Base-by-base conservation (phyloP, 2,888 invertebrate species). In the Nudaria mundana region DNA sequence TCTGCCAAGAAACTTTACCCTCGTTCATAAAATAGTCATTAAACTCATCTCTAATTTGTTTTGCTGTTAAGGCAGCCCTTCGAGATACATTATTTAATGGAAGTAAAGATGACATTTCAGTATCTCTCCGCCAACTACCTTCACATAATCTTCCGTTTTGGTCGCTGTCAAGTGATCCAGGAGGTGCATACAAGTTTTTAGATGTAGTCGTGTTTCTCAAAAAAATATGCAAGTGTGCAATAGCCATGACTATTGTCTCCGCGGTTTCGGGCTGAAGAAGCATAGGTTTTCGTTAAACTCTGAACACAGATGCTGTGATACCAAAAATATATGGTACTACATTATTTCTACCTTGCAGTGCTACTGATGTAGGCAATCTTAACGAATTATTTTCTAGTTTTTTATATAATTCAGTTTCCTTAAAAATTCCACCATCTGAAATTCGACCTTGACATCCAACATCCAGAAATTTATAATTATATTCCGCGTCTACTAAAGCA, bases 311-410 rank as follows among this genome's bases (percentile, higher is more conserved):
- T 13, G 32, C 23, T 14, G 34, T 12, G 24, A 39, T 13, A 15
- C 35, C 41, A 36, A 41, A 37, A 28, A 35, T 35, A 29, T 18
- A 44, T 26, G 40, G 45, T n/a, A 46, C 11, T 32, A 24, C 15
- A 34, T 31, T 26, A 35, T 42, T 30, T 37, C 39, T 42, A 30
- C 39, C 42, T 40, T 37, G 46, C 26, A 42, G 42, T 10, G 20
- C 23, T 25, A 23, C 18, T 30, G 37, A 20, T 24, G 43, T 15
- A 8, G 39, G 33, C 24, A 33, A 25, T 16, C 25, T 33, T 16
- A 33, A 25, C 16, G 33, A 33, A 25, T 33, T 11, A 33, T 25
- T 25, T 25, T 33, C 15, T 33, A 33, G 24, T 33, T 33, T 33
- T 33, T 33, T 33, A 32, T 33, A 25, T 37, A 37, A 30, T 26